Evolutionary conservation across 2,113 vertebrate species (phyloP).

Genomic region (Petaurus breviceps): DNA sequence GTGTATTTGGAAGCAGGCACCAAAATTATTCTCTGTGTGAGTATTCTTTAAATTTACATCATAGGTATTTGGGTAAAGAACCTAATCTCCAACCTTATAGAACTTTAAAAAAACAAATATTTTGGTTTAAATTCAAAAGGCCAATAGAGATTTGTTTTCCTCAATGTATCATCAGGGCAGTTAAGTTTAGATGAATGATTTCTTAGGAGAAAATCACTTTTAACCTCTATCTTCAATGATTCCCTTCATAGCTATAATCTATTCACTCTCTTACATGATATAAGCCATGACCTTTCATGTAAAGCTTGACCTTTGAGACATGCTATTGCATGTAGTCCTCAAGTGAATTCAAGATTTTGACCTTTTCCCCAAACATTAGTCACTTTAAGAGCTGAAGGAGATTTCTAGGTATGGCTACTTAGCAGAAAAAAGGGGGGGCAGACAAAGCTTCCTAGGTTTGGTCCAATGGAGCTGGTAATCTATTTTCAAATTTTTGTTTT

Average conservation of each 20-base stretch:
- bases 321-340: not conserved
- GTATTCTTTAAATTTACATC: not conserved
- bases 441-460: not conserved
- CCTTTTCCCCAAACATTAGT: not conserved
- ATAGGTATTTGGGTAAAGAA: not conserved
- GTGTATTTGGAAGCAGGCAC: not conserved
- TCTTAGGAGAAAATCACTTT: not conserved
- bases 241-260: not conserved
- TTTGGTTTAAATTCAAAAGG: not conserved
- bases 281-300: not conserved
- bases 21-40: not conserved
- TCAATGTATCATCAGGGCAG: not conserved
- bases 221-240: not conserved
- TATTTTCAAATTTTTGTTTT: not conserved
- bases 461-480: not conserved
- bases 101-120: not conserved
- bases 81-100: not conserved
- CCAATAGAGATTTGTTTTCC: not conserved
- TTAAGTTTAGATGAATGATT: not conserved
- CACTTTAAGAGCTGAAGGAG: not conserved
- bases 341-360: not conserved
- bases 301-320: conserved; percentile 1
- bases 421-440: not conserved
- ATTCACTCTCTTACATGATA: not conserved
- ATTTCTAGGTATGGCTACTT: not conserved